Evolutionary conservation across 1,140 invertebrate genomes (phyloP), one percentile per base, ranked within the genome.

Genomic region (Schlechtendalia chinensis): DNA sequence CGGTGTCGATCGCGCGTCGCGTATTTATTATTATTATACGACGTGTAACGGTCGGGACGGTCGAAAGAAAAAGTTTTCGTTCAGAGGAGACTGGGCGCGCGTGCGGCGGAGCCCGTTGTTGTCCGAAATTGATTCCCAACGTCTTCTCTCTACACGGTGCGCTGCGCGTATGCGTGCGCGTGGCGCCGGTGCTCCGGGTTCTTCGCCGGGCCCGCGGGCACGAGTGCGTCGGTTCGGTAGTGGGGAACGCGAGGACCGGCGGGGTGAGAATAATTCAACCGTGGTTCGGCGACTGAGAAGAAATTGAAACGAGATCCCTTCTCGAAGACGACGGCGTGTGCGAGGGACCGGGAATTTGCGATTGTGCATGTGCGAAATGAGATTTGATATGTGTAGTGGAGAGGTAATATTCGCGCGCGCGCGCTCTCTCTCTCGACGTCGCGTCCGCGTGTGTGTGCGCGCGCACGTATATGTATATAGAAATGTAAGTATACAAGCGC

Each of bases 311-410:
- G 54, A 29, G 75, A 77, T 77, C 74, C 74, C 74, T 39, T 11
- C 16, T 77, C 32, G 47, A 56, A 58, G 32, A 50, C 75, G 22
- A 10, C 22, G 1, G 58, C 32, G 29, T 27, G 75, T 24, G 58
- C 32, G 71, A 58, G 47, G n/a, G 74, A 58, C 29, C 53, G 74
- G 74, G 74, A 77, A 77, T 77, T 77, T 77, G 74, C 54, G 74
- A 77, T 77, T 77, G 75, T 63, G 75, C 58, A 63, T 61, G 75
- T 63, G 75, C 75, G 75, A 79, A 79, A 79, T 79, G 56, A 79
- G 75, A 79, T 79, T 79, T 79, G 75, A 79, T 79, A 79, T 79
- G 75, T 79, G 75, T 79, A 79, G 75, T 24, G 58, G 75, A 63
- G 75, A 63, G 58, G 75, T 79, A 79, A 79, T 79, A 79, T 79